Evolutionary conservation across 2,113 vertebrate species (phyloP).

Genomic region (Coturnix japonica): DNA sequence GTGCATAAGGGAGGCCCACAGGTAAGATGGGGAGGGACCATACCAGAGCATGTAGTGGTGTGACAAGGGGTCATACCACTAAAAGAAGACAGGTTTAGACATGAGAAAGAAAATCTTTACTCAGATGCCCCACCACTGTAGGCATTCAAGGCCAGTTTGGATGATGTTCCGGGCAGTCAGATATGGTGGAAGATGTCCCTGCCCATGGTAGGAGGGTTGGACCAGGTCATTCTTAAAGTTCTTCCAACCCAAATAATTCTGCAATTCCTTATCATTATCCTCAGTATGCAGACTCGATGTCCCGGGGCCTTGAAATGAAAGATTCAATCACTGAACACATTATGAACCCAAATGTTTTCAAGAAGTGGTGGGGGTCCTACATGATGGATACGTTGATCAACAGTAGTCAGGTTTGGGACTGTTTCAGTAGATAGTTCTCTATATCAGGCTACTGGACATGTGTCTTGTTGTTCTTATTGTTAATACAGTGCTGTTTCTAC

Average conservation of each 20-base stretch:
- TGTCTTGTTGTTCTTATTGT: background rate
- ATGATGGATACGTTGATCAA: background rate
- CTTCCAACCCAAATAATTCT: background rate
- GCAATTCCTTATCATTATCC: background rate
- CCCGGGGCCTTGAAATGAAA: background rate
- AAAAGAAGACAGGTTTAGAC: background rate
- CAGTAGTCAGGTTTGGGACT: background rate
- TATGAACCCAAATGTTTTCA: fast-evolving
- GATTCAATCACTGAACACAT: fast-evolving
- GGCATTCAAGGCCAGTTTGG: background rate
- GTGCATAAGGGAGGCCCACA: background rate
- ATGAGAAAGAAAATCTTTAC: background rate
- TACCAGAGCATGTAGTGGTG: background rate
- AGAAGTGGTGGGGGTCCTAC: background rate
- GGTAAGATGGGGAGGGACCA: background rate
- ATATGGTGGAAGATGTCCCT: background rate
- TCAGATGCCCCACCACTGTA: background rate
- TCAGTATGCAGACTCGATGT: background rate
- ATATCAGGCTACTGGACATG: background rate
- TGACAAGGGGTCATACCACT: background rate
- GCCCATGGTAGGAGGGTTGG: background rate
- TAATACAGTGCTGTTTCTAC: background rate
- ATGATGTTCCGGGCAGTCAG: background rate
- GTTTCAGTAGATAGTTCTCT: background rate
- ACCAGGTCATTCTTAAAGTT: background rate